phyloP scores from a whole-genome alignment of 2,888 invertebrate species.

The Drosophila helvetica region DNA sequence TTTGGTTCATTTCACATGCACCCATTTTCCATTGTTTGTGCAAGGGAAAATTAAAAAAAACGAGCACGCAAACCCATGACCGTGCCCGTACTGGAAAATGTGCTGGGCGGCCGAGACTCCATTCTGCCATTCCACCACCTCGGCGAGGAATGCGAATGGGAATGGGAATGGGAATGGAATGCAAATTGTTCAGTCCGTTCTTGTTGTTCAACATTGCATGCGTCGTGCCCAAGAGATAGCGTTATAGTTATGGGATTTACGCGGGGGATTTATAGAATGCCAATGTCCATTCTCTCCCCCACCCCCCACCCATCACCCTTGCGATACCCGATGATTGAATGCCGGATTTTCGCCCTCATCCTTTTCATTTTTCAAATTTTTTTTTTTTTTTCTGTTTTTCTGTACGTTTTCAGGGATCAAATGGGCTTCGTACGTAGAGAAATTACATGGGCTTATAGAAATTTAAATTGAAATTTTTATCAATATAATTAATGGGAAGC shows the following conservation, averaged over 20 bases:
- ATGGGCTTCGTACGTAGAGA: not conserved
- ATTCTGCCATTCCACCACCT: no score
- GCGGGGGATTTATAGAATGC: slow-evolving; percentile 32
- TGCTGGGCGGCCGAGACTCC: slow-evolving; percentile 30
- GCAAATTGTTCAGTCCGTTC: slow-evolving; percentile 20
- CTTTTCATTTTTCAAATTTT: not conserved
- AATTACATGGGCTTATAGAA: slow-evolving; percentile 14
- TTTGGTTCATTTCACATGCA: slow-evolving; percentile 71
- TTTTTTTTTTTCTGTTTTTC: no score
- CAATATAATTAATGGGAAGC: not conserved
- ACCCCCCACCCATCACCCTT: not conserved
- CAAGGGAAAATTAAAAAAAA: slow-evolving; percentile 63
- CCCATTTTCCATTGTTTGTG: slow-evolving; percentile 67
- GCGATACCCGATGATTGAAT: slow-evolving; percentile 31
- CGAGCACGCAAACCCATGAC: slow-evolving; percentile 17
- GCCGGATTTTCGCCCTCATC: slow-evolving; percentile 30
- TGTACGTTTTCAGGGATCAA: slow-evolving; percentile 13
- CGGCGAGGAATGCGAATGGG: no score
- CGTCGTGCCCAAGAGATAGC: slow-evolving; percentile 24
- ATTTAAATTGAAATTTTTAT: slow-evolving; percentile 19
- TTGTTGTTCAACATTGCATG: slow-evolving; percentile 31
- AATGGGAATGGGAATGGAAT: slow-evolving; percentile 49
- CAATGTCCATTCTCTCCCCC: not conserved
- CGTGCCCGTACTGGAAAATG: slow-evolving; percentile 24
- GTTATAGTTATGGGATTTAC: slow-evolving; percentile 40